These are phyloP conservation scores for Theristicus caerulescens DNA, from an alignment of 2,113 vertebrate genomes.

Conservation along the genomic window DNA sequence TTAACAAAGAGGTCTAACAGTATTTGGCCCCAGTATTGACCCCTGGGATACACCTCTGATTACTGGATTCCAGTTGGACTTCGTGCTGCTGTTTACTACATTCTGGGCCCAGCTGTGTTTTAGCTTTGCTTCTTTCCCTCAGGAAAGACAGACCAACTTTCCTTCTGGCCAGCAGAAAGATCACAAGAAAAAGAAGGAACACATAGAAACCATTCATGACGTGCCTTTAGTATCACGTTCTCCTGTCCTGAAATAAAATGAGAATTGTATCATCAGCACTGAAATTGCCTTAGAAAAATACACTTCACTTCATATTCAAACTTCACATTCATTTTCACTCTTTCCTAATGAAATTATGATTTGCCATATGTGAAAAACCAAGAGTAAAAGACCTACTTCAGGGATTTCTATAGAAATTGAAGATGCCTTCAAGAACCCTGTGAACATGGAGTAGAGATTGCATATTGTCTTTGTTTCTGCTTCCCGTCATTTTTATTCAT, in stretches of 20 bases:
- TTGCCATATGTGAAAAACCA: not conserved
- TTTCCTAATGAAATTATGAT: not conserved
- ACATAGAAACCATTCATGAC: not conserved
- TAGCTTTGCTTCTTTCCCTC: not conserved
- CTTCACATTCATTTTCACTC: not conserved
- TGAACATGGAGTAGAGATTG: not conserved
- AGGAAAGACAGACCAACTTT: not conserved
- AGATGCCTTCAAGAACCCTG: not conserved
- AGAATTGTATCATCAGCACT: not conserved
- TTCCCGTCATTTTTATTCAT: not conserved
- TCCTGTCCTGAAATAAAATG: not conserved
- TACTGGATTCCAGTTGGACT: not conserved
- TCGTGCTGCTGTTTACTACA: not conserved
- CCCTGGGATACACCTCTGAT: not conserved
- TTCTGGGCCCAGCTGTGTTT: not conserved
- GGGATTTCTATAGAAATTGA: not conserved
- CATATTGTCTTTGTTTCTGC: not conserved
- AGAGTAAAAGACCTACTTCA: not conserved
- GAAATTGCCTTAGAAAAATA: not conserved
- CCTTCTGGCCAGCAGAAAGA: not conserved
- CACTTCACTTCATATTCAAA: not conserved
- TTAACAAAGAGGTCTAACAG: not conserved
- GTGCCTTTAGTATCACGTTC: not conserved
- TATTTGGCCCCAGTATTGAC: not conserved
- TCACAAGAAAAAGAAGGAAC: not conserved